These are phyloP conservation scores for Allobates femoralis DNA, from an alignment of 2,797 vertebrate genomes.

Conservation along the genomic window DNA sequence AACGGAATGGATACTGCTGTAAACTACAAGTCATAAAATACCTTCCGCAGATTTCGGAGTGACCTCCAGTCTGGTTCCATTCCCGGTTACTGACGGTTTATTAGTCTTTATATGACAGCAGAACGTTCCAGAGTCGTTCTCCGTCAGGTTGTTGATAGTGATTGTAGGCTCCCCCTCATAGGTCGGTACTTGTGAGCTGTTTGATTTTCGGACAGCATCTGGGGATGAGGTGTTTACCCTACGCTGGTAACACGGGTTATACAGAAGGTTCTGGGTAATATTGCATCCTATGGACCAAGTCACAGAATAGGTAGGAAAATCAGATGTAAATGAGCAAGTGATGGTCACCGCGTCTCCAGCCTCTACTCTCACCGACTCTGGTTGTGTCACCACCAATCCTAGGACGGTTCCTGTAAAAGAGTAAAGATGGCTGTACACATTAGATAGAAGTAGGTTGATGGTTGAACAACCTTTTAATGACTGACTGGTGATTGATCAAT, in stretches of 20 bases:
- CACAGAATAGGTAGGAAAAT: neutral
- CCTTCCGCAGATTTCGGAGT: neutral
- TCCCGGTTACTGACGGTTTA: neutral
- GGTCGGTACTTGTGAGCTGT: neutral
- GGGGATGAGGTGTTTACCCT: neutral
- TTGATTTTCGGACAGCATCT: neutral
- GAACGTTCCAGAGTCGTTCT: conserved; percentile 25
- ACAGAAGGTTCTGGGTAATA: neutral
- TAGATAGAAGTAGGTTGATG: too few species aligned
- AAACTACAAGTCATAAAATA: neutral
- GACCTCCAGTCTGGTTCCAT: conserved; percentile 38
- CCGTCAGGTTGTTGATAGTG: conserved; percentile 30
- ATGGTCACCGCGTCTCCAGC: too few species aligned
- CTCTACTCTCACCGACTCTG: neutral
- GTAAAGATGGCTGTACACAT: too few species aligned
- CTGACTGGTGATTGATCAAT: too few species aligned
- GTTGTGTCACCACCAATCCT: conserved; percentile 16
- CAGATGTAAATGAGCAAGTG: neutral
- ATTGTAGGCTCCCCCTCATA: neutral
- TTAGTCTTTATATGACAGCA: conserved; percentile 13
- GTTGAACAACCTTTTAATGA: too few species aligned
- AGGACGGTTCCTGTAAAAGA: neutral
- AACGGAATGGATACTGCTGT: neutral
- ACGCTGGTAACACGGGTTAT: neutral
- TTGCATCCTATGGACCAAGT: conserved; percentile 23